Conservation (phyloP, 2,797 vertebrate genomes). For the Nannoperca australis region DNA sequence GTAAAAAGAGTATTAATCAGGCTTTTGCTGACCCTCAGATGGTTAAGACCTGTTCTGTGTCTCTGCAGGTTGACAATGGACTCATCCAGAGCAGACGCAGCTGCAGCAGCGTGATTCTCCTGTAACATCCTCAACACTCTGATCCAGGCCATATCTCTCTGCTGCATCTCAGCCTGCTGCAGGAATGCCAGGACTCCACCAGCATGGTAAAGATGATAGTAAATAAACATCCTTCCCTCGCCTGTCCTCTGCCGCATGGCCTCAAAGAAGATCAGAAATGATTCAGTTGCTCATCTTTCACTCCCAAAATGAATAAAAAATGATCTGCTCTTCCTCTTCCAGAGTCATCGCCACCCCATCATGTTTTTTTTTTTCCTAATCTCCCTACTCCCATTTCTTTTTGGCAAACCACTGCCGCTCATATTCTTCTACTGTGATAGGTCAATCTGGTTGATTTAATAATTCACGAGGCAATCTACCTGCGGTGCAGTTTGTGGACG, state of each 20-base stretch:
- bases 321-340: slow-evolving; percentile 55
- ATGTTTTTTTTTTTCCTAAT: slow-evolving; percentile 64
- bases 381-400: slow-evolving; percentile 58
- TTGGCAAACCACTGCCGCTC: slow-evolving; percentile 43
- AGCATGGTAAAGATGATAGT: slow-evolving; percentile 42
- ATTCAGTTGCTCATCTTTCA: slow-evolving; percentile 71
- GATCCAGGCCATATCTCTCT: slow-evolving; percentile 48
- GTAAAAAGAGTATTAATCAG: slow-evolving; percentile 22
- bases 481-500: slow-evolving; percentile 53
- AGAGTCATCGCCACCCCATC: slow-evolving; percentile 60
- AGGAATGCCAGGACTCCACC: slow-evolving; percentile 41
- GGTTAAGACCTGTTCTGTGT: slow-evolving; percentile 25
- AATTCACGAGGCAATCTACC: slow-evolving; percentile 83
- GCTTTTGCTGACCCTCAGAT: too few relatives aligned
- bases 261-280: slow-evolving; percentile 69
- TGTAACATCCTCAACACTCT: slow-evolving; percentile 47
- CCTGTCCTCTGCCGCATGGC: slow-evolving; percentile 38
- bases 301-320: slow-evolving; percentile 60
- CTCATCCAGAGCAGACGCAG: slow-evolving; percentile 25
- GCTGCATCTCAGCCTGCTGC: slow-evolving; percentile 34
- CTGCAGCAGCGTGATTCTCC: slow-evolving; percentile 29
- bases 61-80: slow-evolving; percentile 13
- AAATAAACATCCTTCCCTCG: slow-evolving; percentile 68
- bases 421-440: slow-evolving; percentile 58
- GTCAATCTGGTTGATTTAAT: slow-evolving; percentile 82